phyloP scores from a whole-genome alignment of 2,113 vertebrate genomes.

The Eptesicus fuscus region DNA sequence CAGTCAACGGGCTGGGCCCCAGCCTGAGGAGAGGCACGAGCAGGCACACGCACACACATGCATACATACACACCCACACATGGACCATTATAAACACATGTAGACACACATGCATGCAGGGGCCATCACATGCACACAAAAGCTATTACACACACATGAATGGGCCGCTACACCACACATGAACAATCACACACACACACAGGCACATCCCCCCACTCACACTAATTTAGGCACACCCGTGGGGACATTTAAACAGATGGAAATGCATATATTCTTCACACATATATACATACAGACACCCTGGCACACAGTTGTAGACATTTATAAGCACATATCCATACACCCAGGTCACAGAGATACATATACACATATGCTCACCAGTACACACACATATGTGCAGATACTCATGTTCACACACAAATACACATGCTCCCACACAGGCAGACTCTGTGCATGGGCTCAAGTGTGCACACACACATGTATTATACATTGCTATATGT shows the following conservation, averaged over 20 bases:
- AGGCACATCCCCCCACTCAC: background rate
- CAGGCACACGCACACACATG: background rate
- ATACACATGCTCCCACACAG: background rate
- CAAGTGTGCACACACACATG: background rate
- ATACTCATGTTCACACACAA: background rate
- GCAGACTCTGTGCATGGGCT: background rate
- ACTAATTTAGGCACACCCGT: background rate
- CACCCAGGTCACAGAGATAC: background rate
- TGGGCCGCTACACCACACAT: background rate
- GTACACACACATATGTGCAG: background rate
- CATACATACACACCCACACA: background rate
- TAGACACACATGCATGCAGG: background rate
- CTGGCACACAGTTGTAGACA: background rate
- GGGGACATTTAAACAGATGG: background rate
- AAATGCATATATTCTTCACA: background rate
- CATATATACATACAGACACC: background rate
- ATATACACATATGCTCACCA: background rate
- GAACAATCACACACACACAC: background rate
- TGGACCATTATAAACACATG: background rate
- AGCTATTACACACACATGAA: background rate
- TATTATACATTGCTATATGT: background rate
- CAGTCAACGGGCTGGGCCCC: conserved; percentile 52
- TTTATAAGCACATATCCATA: background rate
- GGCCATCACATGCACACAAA: background rate
- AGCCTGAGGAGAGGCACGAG: conserved; percentile 32